A percentile compares a stretch with the other conserved stretches of the same genome.
Evolutionary conservation across 1,140 invertebrate genomes (phyloP).

Genomic region (Saccostrea cuccullata): DNA sequence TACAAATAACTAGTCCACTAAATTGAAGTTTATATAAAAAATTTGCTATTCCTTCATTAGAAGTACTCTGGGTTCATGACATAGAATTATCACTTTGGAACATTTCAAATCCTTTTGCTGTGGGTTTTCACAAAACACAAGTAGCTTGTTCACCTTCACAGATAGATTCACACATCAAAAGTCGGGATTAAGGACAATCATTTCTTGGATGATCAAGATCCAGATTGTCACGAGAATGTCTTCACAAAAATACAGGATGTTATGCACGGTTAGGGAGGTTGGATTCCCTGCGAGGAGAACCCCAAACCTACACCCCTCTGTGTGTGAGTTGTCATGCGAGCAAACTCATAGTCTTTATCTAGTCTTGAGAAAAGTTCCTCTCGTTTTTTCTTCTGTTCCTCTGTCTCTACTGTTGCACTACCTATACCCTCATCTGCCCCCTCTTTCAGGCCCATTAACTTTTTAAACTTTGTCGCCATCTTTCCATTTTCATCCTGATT

Average conservation of each 20-base stretch:
- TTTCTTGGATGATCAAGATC: background rate
- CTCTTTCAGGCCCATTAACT: slow-evolving; percentile 95
- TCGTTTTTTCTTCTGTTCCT: slow-evolving; percentile 83
- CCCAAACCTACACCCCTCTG: slow-evolving; percentile 94
- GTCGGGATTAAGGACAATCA: background rate
- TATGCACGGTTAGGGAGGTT: background rate
- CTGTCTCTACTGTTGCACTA: slow-evolving; percentile 51
- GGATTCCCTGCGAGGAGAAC: slow-evolving; percentile 80
- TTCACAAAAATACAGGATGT: background rate
- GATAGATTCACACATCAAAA: too few relatives aligned
- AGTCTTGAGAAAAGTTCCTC: slow-evolving; percentile 94
- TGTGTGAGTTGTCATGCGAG: slow-evolving; percentile 94
- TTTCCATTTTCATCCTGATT: slow-evolving; percentile 93
- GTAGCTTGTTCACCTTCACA: too few relatives aligned
- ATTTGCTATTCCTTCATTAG: too few relatives aligned
- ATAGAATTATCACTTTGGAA: too few relatives aligned
- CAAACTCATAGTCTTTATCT: slow-evolving; percentile 96
- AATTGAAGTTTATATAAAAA: too few relatives aligned
- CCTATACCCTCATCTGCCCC: slow-evolving; percentile 76
- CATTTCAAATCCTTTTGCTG: too few relatives aligned
- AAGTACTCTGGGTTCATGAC: too few relatives aligned
- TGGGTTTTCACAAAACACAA: too few relatives aligned
- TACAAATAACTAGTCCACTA: too few relatives aligned
- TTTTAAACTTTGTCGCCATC: slow-evolving; percentile 95
- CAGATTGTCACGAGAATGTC: background rate